Conservation (phyloP, 53 echinoderm and acorn worm genomes). For the Apostichopus leukothele region DNA sequence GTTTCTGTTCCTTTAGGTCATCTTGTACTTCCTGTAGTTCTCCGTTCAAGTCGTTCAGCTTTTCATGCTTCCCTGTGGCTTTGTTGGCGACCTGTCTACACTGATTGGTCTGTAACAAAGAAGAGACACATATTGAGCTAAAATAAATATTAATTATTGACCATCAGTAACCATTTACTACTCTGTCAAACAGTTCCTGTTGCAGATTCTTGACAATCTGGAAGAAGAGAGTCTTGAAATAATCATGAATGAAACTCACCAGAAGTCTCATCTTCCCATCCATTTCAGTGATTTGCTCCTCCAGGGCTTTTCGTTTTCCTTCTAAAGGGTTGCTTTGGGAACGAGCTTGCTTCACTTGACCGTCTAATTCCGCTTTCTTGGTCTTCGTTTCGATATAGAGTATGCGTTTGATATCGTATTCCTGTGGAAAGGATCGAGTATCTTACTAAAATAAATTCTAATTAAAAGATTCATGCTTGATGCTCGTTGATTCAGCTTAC, state of each 20-base stretch:
- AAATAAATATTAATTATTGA: background rate
- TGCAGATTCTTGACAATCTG: too few relatives aligned
- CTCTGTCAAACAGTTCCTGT: too few relatives aligned
- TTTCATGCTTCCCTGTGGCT: slow-evolving; percentile 68
- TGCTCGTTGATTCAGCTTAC: too few relatives aligned
- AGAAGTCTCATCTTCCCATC: slow-evolving; percentile 71
- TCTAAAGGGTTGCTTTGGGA: slow-evolving; percentile 69
- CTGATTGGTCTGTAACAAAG: slow-evolving; percentile 61
- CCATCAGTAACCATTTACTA: too few relatives aligned
- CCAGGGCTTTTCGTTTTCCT: slow-evolving; percentile 49
- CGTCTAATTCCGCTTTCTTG: slow-evolving; percentile 57
- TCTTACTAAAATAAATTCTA: too few relatives aligned
- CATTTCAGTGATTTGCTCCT: slow-evolving; percentile 48
- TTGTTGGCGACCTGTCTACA: slow-evolving; percentile 57
- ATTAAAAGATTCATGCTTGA: too few relatives aligned
- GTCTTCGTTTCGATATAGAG: slow-evolving; percentile 55
- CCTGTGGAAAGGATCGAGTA: slow-evolving; percentile 47
- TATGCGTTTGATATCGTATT: slow-evolving; percentile 72
- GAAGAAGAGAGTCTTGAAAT: background rate
- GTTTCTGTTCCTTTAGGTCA: slow-evolving; percentile 81
- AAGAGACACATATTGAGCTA: background rate
- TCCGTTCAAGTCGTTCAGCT: slow-evolving; percentile 60
- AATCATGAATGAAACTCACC: slow-evolving; percentile 39
- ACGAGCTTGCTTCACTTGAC: slow-evolving; percentile 50
- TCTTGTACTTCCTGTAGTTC: slow-evolving; percentile 72